Base-by-base conservation (phyloP, 2,113 vertebrate species). In the Suricata suricatta region DNA sequence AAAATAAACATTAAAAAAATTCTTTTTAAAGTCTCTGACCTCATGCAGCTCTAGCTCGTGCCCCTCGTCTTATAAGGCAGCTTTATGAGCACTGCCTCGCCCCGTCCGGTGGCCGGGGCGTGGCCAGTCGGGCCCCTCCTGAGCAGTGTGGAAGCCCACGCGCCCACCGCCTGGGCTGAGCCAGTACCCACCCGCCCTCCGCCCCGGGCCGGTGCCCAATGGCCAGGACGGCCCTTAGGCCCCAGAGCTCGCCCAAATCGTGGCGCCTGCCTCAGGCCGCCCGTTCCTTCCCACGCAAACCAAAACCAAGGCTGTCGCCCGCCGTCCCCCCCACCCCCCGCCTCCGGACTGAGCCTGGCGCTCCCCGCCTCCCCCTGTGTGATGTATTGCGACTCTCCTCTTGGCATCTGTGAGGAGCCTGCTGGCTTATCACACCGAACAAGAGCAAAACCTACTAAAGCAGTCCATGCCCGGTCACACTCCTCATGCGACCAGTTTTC, bases 1-100 rank as follows among this genome's bases (percentile, higher is more conserved):
- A 60, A 60, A 60, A 23, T 60, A 60, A 60, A 60, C 19, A 23
- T 21, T 19, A 23, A 21, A 57, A 57, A 57, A 57, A 2, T 54
- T 54, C 19, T 54, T 57, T 57, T 8, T 21, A 54, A 54, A 57
- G 21, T 23, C 57, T 57, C 7, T 1, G 9, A 72, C 25, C 14
- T 10, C 31, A 23, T 1, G 25, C 4, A 7, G 10, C 31, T 17
- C 71, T 9, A 13, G 2, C 44, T 52, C 5, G 3, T 17, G 1
- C 68, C 14, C 12, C 1, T 25, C 8, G 15, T 25, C 50, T 15
- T 2, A 4, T 4, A 12, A 29, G 14, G n/a, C 1, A 21, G 4
- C 6, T 35, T 44, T 6, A 8, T 12, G 3, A 52, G 31, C 1
- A 11, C 69, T 2, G n/a, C 19, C 44, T 38, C 5, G 38, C 80